Evolutionary conservation across 2,113 vertebrate species (phyloP), one percentile per base, ranked within the genome.

Genomic region (Triplophysa tibetana): DNA sequence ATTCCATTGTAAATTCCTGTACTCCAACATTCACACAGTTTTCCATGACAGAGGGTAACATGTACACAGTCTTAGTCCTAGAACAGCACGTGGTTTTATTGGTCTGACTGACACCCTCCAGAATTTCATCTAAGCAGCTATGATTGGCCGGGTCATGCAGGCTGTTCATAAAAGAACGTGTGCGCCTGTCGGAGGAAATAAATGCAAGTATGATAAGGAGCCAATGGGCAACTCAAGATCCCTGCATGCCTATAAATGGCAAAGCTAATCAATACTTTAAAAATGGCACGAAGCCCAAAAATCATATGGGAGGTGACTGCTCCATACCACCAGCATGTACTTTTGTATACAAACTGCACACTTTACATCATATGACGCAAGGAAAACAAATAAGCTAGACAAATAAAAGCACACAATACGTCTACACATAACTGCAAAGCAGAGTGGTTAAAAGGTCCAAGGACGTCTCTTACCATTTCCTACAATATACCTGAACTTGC

Each of bases 401-500:
- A 77, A 74, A 60, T 29, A 67, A 2, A 24, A 24, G 66, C 19
- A 56, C 14, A 70, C 24, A 3, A 52, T 43, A 60, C 16, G 7
- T 9, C 54, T 21, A 62, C 24, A 70, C 56, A 62, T 9, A 38
- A 74, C 54, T 58, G 63, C 43, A 70, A 38, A 75, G 50, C 48
- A 29, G 17, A 10, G 23, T 62, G 12, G 17, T 68, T 70, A 63
- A 33, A 24, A 19, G 16, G 68, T 50, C 38, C 29, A 29, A 4
- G 29, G 29, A 29, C 29, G 3, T 29, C 29, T 29, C 0, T 60
- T 38, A 38, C 33, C 33, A 38, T 38, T 82, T 73, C 72, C 82
- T 63, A 45, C 43, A 45, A 45, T 45, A 24, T 74, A 82, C 84
- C 81, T 81, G 82, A 81, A 69, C 77, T 75, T 74, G 68, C 38